Evolutionary conservation across 1,140 invertebrate species (phyloP).

Genomic region (Cryptotermes secundus): DNA sequence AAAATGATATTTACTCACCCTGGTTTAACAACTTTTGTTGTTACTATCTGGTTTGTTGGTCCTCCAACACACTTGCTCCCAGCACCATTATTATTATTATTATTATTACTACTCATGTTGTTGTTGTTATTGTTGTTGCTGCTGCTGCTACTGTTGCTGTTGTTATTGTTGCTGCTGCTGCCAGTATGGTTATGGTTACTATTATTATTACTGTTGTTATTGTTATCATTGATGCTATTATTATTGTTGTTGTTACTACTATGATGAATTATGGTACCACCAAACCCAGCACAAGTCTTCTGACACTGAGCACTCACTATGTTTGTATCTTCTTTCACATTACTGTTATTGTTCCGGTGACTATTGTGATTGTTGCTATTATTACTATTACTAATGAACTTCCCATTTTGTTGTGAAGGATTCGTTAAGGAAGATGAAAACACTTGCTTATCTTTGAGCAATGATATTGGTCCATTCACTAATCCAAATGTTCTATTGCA

Average conservation of each 20-base stretch:
- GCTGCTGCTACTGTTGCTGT: neutral
- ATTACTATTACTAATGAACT: neutral
- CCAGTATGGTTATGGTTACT: neutral
- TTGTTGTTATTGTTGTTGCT: neutral
- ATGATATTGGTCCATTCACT: slow-evolving; percentile 11
- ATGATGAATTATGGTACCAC: neutral
- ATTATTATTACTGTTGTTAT: neutral
- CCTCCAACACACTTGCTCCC: neutral
- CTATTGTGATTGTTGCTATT: slow-evolving; percentile 36
- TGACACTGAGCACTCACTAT: slow-evolving; percentile 4
- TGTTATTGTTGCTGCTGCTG: neutral
- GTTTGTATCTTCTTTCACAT: neutral
- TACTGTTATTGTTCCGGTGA: neutral
- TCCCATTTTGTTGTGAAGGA: neutral
- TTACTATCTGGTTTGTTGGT: neutral
- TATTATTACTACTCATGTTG: neutral
- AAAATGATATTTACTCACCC: neutral
- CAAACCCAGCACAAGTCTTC: slow-evolving; percentile 6
- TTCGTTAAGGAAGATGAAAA: neutral
- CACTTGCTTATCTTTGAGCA: slow-evolving; percentile 16
- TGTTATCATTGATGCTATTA: neutral
- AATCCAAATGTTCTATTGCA: neutral
- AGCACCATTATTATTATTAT: neutral
- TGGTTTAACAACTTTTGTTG: slow-evolving; percentile 17
- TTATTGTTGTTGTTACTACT: neutral